Conservation (phyloP, 2,113 vertebrate species). For the Reinhardtius hippoglossoides region DNA sequence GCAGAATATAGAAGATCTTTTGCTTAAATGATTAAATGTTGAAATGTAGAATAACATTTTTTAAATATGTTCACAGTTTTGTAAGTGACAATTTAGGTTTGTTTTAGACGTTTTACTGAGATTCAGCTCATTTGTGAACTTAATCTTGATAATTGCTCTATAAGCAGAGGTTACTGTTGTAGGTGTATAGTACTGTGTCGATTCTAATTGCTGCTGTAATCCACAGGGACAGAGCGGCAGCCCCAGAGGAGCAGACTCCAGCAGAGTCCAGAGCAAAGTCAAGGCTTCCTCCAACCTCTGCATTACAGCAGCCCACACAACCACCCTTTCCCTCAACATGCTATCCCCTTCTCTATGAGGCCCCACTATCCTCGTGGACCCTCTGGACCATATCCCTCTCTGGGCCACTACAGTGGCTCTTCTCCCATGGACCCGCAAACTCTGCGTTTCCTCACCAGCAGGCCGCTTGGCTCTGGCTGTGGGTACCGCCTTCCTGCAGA, state of each 20-base stretch:
- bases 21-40: too few species aligned
- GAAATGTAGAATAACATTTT: too few species aligned
- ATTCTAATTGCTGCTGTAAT: conserved; percentile 33
- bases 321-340: conserved; percentile 84
- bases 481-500: conserved; percentile 77
- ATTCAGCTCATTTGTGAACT: neutral
- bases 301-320: conserved; percentile 86
- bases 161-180: neutral
- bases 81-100: too few species aligned
- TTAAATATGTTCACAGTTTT: too few species aligned
- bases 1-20: too few species aligned
- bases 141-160: neutral
- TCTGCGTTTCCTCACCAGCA: conserved; percentile 84
- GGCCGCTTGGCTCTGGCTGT: conserved; percentile 76
- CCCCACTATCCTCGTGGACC: conserved; percentile 83
- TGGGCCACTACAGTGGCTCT: conserved; percentile 84
- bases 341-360: conserved; percentile 81
- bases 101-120: neutral
- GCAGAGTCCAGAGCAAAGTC: conserved; percentile 82
- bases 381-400: conserved; percentile 77
- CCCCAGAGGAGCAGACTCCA: conserved; percentile 75
- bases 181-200: neutral
- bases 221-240: conserved; percentile 78
- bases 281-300: conserved; percentile 88
- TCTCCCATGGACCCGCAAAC: conserved; percentile 83